Base-by-base conservation (phyloP, 2,888 invertebrate genomes). In the Agriopis leucophaearia region DNA sequence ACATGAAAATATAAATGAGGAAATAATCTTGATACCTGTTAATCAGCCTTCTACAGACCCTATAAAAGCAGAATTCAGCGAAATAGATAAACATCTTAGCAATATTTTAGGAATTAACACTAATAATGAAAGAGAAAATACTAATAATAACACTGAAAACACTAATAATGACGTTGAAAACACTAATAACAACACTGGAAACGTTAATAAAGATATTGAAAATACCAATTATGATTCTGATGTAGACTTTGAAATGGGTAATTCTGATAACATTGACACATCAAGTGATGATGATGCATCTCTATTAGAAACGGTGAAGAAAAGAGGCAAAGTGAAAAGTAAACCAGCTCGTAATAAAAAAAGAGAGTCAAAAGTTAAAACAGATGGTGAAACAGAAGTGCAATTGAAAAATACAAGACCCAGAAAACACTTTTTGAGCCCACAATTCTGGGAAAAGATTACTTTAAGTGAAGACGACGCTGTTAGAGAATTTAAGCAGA, bases 401-500 rank as follows among this genome's bases (percentile, higher is more conserved):
- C 16, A 81, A 62, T 77, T 81, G 56, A 75, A 64, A 63, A 71
- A 64, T 44, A 76, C 55, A 66, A 76, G 59, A 40, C 59, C 59
- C 1, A 70, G 76, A 77, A 68, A 74, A 74, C 59, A 81, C 59
- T 80, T 82, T 67, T 75, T 88, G 16, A 84, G 87, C 72, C 77
- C 81, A 12, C 83, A 81, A 27, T 81, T 86, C 71, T 91, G 91
- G 91, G 78, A 87, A 64, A 86, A 85, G 51, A 80, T 78, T 50
- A 82, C 76, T 68, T 74, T 91, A 65, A 81, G 81, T 0, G 91
- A 91, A 58, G 88, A 90, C 18, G 88, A 90, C 18, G 91, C 91
- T 5, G 56, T 85, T 7, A 82, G 78, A 45, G 87, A 84, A 64
- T 91, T 91, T 71, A 80, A 81, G 55, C 79, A 78, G 0, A 84